Evolutionary conservation across 2,888 invertebrate species (phyloP).

Genomic region (Hydropsyche betteni): DNA sequence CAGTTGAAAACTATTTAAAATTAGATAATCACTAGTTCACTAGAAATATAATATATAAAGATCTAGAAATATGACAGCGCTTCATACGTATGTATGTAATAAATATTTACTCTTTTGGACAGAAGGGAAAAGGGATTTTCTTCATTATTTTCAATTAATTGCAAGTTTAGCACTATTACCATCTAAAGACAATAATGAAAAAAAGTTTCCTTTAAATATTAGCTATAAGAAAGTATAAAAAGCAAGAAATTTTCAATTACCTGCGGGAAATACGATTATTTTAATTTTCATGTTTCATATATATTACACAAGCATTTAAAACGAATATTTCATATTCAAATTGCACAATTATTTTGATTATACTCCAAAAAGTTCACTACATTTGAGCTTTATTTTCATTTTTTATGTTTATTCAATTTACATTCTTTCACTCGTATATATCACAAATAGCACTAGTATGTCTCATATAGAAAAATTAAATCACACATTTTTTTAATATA

Average conservation of each 20-base stretch:
- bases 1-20: neutral
- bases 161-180: slow-evolving; percentile 22
- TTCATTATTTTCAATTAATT: slow-evolving; percentile 30
- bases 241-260: slow-evolving; percentile 20
- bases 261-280: slow-evolving; percentile 13
- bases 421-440: too few species aligned
- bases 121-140: slow-evolving; percentile 47
- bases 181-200: slow-evolving; percentile 37
- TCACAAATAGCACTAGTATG: too few species aligned
- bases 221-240: slow-evolving; percentile 33
- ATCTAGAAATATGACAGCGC: slow-evolving; percentile 35
- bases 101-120: slow-evolving; percentile 44
- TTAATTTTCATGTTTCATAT: neutral
- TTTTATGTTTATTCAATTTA: too few species aligned
- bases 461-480: too few species aligned
- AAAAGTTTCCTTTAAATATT: slow-evolving; percentile 8
- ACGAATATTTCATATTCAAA: slow-evolving; percentile 1
- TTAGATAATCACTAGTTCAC: slow-evolving; percentile 27
- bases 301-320: neutral
- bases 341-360: slow-evolving; percentile 1
- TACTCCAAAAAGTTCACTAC: neutral
- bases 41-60: slow-evolving; percentile 32
- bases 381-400: neutral
- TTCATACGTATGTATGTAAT: slow-evolving; percentile 24
- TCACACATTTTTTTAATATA: too few species aligned